A percentile compares a stretch with the other conserved stretches of the same genome.
These are phyloP conservation scores for Lacerta bilineata DNA, from an alignment of 2,797 vertebrate species.

Conservation along the genomic window DNA sequence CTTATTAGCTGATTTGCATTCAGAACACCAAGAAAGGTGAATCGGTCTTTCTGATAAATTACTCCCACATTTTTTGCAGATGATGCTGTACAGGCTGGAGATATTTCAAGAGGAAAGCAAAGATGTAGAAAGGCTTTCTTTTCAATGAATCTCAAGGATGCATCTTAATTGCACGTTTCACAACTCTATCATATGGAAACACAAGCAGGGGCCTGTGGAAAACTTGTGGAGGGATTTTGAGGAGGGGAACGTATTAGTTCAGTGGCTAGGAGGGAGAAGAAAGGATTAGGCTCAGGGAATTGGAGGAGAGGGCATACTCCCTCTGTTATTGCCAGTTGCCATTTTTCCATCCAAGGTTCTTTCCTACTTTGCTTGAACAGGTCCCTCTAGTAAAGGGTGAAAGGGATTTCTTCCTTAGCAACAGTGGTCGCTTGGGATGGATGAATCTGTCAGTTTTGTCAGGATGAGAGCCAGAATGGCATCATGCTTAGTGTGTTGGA, in stretches of 20 bases:
- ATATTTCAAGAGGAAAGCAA: conserved; percentile 22
- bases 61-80: conserved; percentile 25
- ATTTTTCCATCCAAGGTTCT: background rate
- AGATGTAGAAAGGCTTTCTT: conserved; percentile 10
- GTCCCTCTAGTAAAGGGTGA: background rate
- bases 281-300: background rate
- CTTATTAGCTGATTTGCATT: conserved; percentile 31
- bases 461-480: too few relatives aligned
- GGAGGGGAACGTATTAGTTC: background rate
- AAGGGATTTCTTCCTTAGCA: background rate
- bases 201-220: background rate
- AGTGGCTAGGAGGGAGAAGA: background rate
- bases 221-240: background rate
- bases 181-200: background rate
- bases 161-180: conserved; percentile 26
- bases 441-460: background rate
- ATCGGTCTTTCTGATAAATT: conserved; percentile 36
- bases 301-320: background rate
- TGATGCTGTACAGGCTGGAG: conserved; percentile 8
- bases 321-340: background rate
- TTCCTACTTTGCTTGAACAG: background rate
- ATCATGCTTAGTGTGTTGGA: too few relatives aligned
- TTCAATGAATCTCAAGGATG: conserved; percentile 27
- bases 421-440: background rate
- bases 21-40: conserved; percentile 18